These are phyloP conservation scores for Macrotis lagotis DNA, from an alignment of 2,113 vertebrate genomes.

Conservation along the genomic window DNA sequence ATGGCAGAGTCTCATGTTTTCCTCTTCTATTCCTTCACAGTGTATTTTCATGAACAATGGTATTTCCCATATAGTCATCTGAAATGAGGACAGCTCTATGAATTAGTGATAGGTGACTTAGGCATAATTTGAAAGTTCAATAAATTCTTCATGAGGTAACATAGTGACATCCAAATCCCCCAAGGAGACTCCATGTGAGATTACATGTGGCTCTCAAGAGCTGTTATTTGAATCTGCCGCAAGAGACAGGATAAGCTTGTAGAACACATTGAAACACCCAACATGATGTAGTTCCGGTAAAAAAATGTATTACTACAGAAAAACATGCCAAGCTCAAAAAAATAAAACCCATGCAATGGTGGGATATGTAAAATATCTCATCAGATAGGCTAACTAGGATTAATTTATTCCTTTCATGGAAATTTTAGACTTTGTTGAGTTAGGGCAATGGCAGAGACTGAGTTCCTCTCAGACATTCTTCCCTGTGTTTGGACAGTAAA, in stretches of 20 bases:
- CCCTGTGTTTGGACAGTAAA: conserved; percentile 51
- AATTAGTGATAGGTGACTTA: conserved; percentile 72
- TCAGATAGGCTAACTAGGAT: neutral
- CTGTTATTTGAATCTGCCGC: neutral
- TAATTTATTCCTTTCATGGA: neutral
- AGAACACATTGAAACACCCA: neutral
- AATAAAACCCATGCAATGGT: neutral
- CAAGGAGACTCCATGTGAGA: conserved; percentile 46
- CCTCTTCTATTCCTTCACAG: neutral
- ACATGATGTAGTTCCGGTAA: neutral
- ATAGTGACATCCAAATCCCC: conserved; percentile 50
- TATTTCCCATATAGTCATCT: conserved; percentile 28
- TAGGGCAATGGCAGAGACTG: no score
- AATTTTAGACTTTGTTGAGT: neutral
- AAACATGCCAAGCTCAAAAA: neutral
- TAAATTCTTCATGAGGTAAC: conserved; percentile 70
- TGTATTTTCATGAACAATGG: neutral
- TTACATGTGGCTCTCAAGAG: conserved; percentile 40
- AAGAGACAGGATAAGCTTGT: neutral
- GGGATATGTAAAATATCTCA: neutral
- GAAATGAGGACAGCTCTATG: conserved; percentile 66
- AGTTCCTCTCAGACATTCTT: neutral
- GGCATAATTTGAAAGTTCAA: conserved; percentile 71
- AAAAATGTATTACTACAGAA: neutral
- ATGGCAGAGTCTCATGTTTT: neutral